Percentiles rank a stretch among this genome's conserved stretches.
phyloP scores from a whole-genome alignment of 2,888 invertebrate genomes.

The Belgica antarctica region DNA sequence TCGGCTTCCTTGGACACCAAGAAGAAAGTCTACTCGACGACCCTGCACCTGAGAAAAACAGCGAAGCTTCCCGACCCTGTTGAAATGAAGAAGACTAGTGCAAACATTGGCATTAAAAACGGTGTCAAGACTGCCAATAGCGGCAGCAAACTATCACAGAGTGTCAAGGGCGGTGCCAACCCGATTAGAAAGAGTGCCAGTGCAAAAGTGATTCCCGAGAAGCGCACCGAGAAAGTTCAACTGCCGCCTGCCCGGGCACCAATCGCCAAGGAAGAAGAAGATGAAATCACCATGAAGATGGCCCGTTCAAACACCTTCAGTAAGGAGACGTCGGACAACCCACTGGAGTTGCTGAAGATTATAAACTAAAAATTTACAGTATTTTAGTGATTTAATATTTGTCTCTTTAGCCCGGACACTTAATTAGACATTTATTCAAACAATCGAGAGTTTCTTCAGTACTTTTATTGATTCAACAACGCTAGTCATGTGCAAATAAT shows the following conservation, averaged over 20 bases:
- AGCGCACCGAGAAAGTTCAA: conserved; percentile 30
- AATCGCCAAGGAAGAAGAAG: conserved; percentile 44
- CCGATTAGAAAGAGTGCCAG: neutral
- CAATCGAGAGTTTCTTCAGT: neutral
- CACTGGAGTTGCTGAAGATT: conserved; percentile 45
- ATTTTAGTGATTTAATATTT: neutral
- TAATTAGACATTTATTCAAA: neutral
- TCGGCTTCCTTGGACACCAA: neutral
- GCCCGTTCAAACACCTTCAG: conserved; percentile 56
- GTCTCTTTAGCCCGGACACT: neutral
- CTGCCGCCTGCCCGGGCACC: neutral
- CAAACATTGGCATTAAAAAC: too few species aligned
- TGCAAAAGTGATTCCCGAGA: neutral
- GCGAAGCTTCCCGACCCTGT: conserved; percentile 44
- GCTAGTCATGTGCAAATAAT: conserved; percentile 9
- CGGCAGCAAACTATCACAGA: neutral
- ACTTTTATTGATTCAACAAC: neutral
- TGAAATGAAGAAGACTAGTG: neutral
- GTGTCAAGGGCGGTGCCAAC: conserved; percentile 27
- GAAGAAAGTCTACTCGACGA: conserved; percentile 44
- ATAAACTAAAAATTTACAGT: conserved; percentile 23
- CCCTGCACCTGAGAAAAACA: conserved; percentile 46
- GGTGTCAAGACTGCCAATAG: too few species aligned
- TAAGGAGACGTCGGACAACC: conserved; percentile 53
- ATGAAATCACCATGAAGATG: conserved; percentile 53